Percentiles rank a stretch among this genome's conserved stretches.
Conservation (phyloP, 2,888 invertebrate species). For the Rhogogaster chlorosoma region DNA sequence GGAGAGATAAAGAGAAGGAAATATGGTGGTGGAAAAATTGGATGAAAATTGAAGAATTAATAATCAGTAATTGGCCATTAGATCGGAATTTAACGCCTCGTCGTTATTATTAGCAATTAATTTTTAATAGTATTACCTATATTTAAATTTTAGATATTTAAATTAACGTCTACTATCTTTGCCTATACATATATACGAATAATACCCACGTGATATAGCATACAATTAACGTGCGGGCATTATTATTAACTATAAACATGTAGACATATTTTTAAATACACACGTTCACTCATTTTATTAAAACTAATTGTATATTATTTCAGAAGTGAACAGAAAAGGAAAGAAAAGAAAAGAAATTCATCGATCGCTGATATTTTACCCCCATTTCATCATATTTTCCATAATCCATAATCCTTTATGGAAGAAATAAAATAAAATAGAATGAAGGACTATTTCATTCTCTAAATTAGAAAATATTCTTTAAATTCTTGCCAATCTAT, state of each 20-base stretch:
- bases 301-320: neutral
- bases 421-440: neutral
- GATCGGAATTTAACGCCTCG: neutral
- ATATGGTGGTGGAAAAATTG: neutral
- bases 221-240: neutral
- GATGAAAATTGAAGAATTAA: neutral
- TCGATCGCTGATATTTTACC: neutral
- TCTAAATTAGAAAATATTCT: neutral
- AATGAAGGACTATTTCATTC: neutral
- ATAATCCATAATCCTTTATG: no score
- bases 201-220: neutral
- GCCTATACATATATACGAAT: neutral
- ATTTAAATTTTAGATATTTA: neutral
- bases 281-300: slow-evolving; percentile 34
- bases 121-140: neutral
- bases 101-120: neutral
- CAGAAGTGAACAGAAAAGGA: no score
- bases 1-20: neutral
- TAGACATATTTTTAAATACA: slow-evolving; percentile 41
- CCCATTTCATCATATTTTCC: neutral
- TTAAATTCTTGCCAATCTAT: neutral
- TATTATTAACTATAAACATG: slow-evolving; percentile 8
- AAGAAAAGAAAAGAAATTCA: neutral
- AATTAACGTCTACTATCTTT: neutral
- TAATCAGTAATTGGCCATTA: neutral